Percentiles rank a stretch among this genome's conserved stretches.
Evolutionary conservation across 2,888 invertebrate genomes (phyloP).

Genomic region (Volucella bombylans): DNA sequence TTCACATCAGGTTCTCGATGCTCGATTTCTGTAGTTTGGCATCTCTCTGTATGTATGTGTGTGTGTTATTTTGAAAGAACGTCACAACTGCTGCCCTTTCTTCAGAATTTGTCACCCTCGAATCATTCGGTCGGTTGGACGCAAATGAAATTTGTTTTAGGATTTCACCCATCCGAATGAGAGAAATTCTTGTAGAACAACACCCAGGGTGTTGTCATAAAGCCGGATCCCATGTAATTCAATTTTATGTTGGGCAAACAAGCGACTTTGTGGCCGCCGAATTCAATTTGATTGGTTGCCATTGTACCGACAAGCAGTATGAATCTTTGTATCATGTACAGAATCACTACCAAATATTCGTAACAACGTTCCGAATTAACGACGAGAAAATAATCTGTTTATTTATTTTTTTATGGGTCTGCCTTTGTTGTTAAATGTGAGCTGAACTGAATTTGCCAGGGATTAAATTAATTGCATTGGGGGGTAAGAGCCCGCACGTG

Average conservation of each 20-base stretch:
- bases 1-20: slow-evolving; percentile 67
- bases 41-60: slow-evolving; percentile 25
- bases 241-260: slow-evolving; percentile 72
- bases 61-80: slow-evolving; percentile 42
- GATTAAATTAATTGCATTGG: slow-evolving; percentile 70
- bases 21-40: no score
- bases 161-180: slow-evolving; percentile 26
- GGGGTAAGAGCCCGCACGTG: slow-evolving; percentile 44
- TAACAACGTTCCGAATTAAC: slow-evolving; percentile 70
- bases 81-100: slow-evolving; percentile 11
- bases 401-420: slow-evolving; percentile 56
- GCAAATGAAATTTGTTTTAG: slow-evolving; percentile 65
- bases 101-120: slow-evolving; percentile 52
- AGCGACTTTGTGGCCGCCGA: slow-evolving; percentile 69
- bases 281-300: slow-evolving; percentile 68
- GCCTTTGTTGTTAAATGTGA: slow-evolving; percentile 43
- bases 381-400: slow-evolving; percentile 73
- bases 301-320: not conserved
- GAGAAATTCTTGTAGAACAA: slow-evolving; percentile 16
- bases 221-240: slow-evolving; percentile 68
- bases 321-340: no score
- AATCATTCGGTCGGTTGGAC: slow-evolving; percentile 68
- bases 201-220: slow-evolving; percentile 61
- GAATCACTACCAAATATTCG: not conserved
- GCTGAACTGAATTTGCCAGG: slow-evolving; percentile 10